Conservation (phyloP, 1,140 invertebrate genomes). For the Laupala kohalensis region DNA sequence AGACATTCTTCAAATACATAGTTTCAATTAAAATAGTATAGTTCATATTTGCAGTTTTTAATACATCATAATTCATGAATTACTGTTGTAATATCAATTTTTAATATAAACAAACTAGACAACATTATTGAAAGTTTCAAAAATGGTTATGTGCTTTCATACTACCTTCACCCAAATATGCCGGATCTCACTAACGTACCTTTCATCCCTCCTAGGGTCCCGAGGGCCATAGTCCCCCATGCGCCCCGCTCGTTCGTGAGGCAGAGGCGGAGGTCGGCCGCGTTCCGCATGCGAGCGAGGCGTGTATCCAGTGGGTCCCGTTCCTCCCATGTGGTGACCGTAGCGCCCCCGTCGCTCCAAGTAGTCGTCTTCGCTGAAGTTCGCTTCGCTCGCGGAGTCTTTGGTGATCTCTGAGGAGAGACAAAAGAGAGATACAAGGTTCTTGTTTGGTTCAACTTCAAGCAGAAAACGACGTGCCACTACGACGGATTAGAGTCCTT, state of each 20-base stretch:
- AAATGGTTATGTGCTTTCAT: too few relatives aligned
- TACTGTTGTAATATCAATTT: too few relatives aligned
- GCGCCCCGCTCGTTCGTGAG: conserved; percentile 27
- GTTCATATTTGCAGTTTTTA: too few relatives aligned
- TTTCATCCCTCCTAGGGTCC: neutral
- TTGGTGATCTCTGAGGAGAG: conserved; percentile 65
- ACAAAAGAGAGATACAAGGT: too few relatives aligned
- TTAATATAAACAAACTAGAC: too few relatives aligned
- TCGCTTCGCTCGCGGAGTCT: conserved; percentile 51
- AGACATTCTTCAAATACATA: too few relatives aligned
- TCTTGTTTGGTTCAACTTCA: too few relatives aligned
- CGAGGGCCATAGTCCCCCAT: conserved; percentile 3
- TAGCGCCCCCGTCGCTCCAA: conserved; percentile 22
- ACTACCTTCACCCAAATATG: neutral
- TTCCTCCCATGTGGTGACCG: conserved; percentile 23
- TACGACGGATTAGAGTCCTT: too few relatives aligned
- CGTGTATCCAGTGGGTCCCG: neutral
- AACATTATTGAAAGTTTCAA: too few relatives aligned
- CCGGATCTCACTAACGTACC: neutral
- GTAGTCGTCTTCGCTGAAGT: conserved; percentile 34
- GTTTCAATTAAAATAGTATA: too few relatives aligned
- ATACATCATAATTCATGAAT: too few relatives aligned
- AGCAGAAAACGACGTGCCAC: too few relatives aligned
- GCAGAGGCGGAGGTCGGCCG: conserved; percentile 21
- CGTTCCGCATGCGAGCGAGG: conserved; percentile 16